Evolutionary conservation across 2,797 vertebrate species (phyloP).

Genomic region (Kryptolebias ocellatus): DNA sequence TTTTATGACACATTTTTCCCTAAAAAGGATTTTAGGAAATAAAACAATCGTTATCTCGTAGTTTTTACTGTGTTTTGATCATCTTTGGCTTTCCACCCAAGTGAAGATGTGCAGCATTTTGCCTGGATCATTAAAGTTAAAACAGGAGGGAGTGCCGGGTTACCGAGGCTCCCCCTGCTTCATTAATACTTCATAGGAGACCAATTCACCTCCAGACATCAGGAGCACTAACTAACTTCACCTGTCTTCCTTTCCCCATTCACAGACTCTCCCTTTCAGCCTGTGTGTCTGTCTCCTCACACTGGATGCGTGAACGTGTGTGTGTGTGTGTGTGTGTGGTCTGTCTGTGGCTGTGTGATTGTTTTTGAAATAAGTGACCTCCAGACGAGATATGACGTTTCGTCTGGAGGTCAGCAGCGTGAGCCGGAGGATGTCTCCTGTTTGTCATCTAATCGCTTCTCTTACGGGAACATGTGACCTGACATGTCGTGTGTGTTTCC

Average conservation of each 20-base stretch:
- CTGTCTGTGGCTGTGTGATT: not conserved
- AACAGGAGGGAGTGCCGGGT: constrained; percentile 46
- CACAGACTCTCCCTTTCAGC: constrained; percentile 40
- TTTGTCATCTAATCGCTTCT: constrained; percentile 58
- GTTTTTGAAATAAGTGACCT: constrained; percentile 52
- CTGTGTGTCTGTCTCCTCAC: constrained; percentile 10
- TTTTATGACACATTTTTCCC: not conserved
- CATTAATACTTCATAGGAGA: constrained; percentile 62
- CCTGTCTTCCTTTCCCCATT: constrained; percentile 24
- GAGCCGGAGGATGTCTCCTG: constrained; percentile 56
- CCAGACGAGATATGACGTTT: constrained; percentile 49
- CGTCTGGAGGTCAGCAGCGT: constrained; percentile 57
- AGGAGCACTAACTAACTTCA: constrained; percentile 36
- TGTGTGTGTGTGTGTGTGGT: not conserved
- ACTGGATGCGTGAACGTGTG: not conserved
- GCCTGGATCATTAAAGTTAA: constrained; percentile 61
- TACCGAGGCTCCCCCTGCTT: constrained; percentile 57
- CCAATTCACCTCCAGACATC: constrained; percentile 56
- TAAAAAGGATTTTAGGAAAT: not conserved
- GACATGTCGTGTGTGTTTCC: constrained; percentile 16
- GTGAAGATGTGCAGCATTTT: constrained; percentile 40
- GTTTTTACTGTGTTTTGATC: not conserved
- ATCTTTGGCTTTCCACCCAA: constrained; percentile 2
- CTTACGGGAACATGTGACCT: constrained; percentile 36
- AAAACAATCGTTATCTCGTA: not conserved